Evolutionary conservation across 2,888 invertebrate genomes (phyloP), one percentile per base, ranked within the genome.

Genomic region (Ganaspis brasiliensis): DNA sequence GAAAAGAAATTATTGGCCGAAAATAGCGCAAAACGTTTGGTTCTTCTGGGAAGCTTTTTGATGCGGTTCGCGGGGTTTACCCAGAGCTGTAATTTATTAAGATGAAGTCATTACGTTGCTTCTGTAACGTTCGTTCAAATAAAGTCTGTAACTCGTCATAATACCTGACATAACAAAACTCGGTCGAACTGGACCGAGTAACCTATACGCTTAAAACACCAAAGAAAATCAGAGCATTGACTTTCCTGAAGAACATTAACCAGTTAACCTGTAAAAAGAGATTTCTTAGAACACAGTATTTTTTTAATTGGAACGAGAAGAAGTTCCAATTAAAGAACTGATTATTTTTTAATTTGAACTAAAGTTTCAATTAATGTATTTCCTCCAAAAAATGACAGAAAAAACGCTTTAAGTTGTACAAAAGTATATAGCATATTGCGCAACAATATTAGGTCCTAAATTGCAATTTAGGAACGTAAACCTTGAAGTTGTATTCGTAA

Each of bases 1-100:
- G 85, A 86, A 83, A 82, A 84, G 84, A 84, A 87, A 87, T 88
- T 81, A 88, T 88, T 85, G 79, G 82, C 83, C 84, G 75, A 86
- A 88, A 89, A 90, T 89, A 88, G 85, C 84, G 76, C 78, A 78
- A 80, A 81, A 78, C 81, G 76, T 81, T 78, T 78, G 75, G 79
- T 76, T 83, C 82, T 90, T 90, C 90, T 81, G 79, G 80, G 90
- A 90, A 91, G 79, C 88, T 89, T 89, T 90, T 89, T 90, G 89
- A 89, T 87, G 88, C 84, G 72, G 82, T 82, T 83, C 79, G 83
- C 85, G 78, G 83, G 82, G 87, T 89, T 89, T 88, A 87, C 87
- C 80, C 82, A 75, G 75, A 80, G 83, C 81, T 83, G 84, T 89
- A 89, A 90, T 90, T 89, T 90, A 90, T 90, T 88, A 89, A 89